phyloP scores from a whole-genome alignment of 92 coral and sea anemone species.

The Galaxea fascicularis region DNA sequence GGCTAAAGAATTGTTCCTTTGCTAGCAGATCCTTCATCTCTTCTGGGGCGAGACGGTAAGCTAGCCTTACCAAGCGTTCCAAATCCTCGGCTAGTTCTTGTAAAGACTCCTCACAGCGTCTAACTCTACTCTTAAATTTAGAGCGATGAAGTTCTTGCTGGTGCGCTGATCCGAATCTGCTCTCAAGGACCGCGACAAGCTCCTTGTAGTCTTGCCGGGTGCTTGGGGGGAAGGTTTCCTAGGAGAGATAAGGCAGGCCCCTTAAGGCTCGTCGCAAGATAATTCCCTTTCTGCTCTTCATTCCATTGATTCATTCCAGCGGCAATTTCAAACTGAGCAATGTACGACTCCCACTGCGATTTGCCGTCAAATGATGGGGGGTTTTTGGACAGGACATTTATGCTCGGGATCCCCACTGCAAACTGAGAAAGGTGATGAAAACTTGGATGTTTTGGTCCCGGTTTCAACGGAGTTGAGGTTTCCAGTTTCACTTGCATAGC shows the following conservation, averaged over 20 bases:
- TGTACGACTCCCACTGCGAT: constrained; percentile 64
- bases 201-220: constrained; percentile 31
- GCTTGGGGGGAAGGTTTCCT: constrained; percentile 43
- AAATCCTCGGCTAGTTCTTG: constrained; percentile 8
- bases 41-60: no score
- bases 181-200: constrained; percentile 49
- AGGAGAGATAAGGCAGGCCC: constrained; percentile 53
- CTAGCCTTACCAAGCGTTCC: not conserved
- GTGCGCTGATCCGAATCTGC: constrained; percentile 44
- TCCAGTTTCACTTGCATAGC: no score
- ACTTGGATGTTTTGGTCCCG: no score
- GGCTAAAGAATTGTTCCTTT: no score
- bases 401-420: constrained; percentile 27
- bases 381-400: constrained; percentile 32
- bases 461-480: no score
- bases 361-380: constrained; percentile 47
- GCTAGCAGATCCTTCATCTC: no score
- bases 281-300: constrained; percentile 46
- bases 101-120: constrained; percentile 21
- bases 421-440: no score
- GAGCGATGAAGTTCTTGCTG: constrained; percentile 8
- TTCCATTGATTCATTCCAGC: constrained; percentile 62
- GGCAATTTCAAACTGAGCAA: constrained; percentile 68
- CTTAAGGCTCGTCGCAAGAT: constrained; percentile 56
- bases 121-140: constrained; percentile 19